phyloP scores from a whole-genome alignment of 53 echinoderm and acorn worm species.

The Echinometra lucunter region DNA sequence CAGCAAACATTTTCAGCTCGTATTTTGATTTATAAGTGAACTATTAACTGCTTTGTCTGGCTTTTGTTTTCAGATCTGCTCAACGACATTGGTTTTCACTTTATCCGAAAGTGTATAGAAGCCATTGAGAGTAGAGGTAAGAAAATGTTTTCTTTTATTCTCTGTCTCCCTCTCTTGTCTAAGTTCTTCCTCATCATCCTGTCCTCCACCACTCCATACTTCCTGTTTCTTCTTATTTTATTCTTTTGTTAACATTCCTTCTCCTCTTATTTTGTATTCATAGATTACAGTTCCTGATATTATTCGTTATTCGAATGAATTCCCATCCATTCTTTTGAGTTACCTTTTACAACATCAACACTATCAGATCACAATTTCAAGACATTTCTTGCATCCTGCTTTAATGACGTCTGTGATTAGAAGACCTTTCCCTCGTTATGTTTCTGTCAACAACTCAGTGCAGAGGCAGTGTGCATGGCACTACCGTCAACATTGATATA shows the following conservation, averaged over 20 bases:
- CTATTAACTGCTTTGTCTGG: background rate
- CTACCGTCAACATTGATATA: background rate
- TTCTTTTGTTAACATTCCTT: background rate
- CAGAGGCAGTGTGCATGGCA: background rate
- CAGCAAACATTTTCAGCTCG: background rate
- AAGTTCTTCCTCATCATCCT: background rate
- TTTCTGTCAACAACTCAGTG: background rate
- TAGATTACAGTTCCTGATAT: background rate
- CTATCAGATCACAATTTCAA: background rate
- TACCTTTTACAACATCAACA: background rate
- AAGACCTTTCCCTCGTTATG: background rate
- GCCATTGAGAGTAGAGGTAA: conserved; percentile 98
- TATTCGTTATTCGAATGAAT: background rate
- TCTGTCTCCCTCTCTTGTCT: background rate
- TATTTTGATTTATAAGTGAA: background rate
- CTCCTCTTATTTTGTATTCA: background rate
- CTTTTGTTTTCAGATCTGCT: conserved; percentile 81
- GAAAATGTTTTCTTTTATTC: background rate
- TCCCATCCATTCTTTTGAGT: too few species aligned
- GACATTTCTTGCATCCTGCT: too few species aligned
- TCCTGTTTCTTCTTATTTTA: background rate
- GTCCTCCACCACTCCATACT: background rate
- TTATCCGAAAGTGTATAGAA: conserved; percentile 98
- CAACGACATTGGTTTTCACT: conserved; percentile 96
- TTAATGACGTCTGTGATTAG: background rate